A percentile compares a stretch with the other conserved stretches of the same genome.
These are phyloP conservation scores for Ispidina lecontei DNA, from an alignment of 2,797 vertebrate species.

Conservation along the genomic window DNA sequence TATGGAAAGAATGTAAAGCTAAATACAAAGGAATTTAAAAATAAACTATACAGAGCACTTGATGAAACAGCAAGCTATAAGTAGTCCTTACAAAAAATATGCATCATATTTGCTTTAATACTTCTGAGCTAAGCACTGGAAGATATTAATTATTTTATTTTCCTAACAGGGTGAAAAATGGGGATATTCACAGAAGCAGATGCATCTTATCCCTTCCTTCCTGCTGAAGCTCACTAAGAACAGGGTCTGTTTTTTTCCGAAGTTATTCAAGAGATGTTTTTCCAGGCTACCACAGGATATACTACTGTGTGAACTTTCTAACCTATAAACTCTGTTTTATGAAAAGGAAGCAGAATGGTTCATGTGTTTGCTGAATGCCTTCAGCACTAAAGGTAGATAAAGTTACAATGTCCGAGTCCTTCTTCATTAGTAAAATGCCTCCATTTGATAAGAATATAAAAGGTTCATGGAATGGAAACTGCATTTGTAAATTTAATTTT, in stretches of 20 bases:
- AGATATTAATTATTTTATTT: background rate
- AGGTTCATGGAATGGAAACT: background rate
- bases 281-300: conserved; percentile 52
- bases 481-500: background rate
- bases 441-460: background rate
- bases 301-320: conserved; percentile 47
- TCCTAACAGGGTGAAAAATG: background rate
- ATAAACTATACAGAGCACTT: background rate
- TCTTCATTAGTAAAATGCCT: conserved; percentile 11
- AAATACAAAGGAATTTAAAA: background rate
- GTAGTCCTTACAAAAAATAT: background rate
- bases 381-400: background rate
- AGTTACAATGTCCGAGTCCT: background rate
- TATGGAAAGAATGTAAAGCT: background rate
- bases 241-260: conserved; percentile 11
- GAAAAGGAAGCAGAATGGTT: conserved; percentile 32
- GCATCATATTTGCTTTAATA: background rate
- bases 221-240: background rate
- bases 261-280: conserved; percentile 49
- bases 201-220: conserved; percentile 40
- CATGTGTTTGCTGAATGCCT: conserved; percentile 24
- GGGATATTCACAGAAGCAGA: conserved; percentile 12
- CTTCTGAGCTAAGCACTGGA: background rate
- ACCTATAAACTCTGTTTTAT: conserved; percentile 23
- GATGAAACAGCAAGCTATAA: background rate